Percentiles rank a stretch among this genome's conserved stretches.
Conservation (phyloP, 2,888 invertebrate species). For the Caenorhabditis wallacei region DNA sequence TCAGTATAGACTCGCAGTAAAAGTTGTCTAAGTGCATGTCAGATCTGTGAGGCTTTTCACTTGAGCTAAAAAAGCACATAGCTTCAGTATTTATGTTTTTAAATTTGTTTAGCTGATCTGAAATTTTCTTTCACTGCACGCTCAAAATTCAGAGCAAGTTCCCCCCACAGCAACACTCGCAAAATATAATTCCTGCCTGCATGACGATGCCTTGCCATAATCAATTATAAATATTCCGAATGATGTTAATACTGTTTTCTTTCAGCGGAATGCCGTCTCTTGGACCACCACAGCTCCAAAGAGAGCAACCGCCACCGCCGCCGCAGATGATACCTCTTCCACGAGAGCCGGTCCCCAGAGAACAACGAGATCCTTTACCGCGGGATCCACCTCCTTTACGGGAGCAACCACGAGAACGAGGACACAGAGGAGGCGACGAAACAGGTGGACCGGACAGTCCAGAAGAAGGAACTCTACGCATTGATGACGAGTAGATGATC, state of each 20-base stretch:
- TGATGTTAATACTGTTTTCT: background rate
- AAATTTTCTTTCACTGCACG: background rate
- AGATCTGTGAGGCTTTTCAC: background rate
- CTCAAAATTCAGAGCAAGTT: background rate
- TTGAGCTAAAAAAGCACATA: background rate
- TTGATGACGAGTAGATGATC: slow-evolving; percentile 60
- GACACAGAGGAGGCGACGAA: slow-evolving; percentile 3
- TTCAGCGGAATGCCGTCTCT: slow-evolving; percentile 59
- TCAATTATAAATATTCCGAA: background rate
- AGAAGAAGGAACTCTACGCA: slow-evolving; percentile 57
- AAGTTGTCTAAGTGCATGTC: slow-evolving; percentile 1
- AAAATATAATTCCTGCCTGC: background rate
- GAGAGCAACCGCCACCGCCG: slow-evolving; percentile 51
- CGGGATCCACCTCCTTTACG: slow-evolving; percentile 6
- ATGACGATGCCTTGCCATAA: background rate
- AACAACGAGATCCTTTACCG: background rate
- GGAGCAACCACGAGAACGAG: slow-evolving; percentile 18
- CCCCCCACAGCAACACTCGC: background rate
- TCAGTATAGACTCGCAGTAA: too few relatives aligned
- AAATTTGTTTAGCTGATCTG: background rate
- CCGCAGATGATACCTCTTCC: slow-evolving; percentile 56
- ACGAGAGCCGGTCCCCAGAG: slow-evolving; percentile 2
- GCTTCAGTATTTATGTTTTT: background rate
- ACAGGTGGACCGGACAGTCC: slow-evolving; percentile 54
- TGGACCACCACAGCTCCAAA: slow-evolving; percentile 53